Evolutionary conservation across 92 coral and sea anemone genomes (phyloP).

Genomic region (Phenganax stokvisi): DNA sequence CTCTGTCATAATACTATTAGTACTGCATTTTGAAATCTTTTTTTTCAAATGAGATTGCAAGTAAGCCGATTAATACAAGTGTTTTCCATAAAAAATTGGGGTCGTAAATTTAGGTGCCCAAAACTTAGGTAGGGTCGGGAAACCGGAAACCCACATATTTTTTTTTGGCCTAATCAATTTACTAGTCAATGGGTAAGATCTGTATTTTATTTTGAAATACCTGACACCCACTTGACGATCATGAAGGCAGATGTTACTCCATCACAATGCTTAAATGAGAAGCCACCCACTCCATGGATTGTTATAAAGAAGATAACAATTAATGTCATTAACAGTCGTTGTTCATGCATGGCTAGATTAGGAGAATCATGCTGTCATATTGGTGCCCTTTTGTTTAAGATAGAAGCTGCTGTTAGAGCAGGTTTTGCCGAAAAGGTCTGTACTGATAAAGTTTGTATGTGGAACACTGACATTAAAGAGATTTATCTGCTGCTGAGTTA

Average conservation of each 20-base stretch:
- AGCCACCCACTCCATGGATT: slow-evolving; percentile 47
- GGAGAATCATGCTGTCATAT: neutral
- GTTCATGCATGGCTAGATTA: slow-evolving; percentile 48
- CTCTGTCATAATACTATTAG: no score
- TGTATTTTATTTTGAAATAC: neutral
- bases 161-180: neutral
- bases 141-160: no score
- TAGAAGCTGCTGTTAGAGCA: neutral
- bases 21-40: no score
- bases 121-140: no score
- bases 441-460: neutral
- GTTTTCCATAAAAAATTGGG: no score
- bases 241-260: slow-evolving; percentile 44
- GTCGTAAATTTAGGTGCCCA: no score
- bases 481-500: neutral
- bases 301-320: slow-evolving; percentile 41
- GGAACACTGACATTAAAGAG: neutral
- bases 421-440: neutral
- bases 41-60: no score
- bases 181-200: neutral
- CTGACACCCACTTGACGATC: neutral
- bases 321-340: slow-evolving; percentile 37
- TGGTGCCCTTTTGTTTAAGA: slow-evolving; percentile 4
- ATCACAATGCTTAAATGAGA: slow-evolving; percentile 38
- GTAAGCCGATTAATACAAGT: no score